These are phyloP conservation scores for Eristalinus aeneus DNA, from an alignment of 2,888 invertebrate genomes.

Conservation along the genomic window DNA sequence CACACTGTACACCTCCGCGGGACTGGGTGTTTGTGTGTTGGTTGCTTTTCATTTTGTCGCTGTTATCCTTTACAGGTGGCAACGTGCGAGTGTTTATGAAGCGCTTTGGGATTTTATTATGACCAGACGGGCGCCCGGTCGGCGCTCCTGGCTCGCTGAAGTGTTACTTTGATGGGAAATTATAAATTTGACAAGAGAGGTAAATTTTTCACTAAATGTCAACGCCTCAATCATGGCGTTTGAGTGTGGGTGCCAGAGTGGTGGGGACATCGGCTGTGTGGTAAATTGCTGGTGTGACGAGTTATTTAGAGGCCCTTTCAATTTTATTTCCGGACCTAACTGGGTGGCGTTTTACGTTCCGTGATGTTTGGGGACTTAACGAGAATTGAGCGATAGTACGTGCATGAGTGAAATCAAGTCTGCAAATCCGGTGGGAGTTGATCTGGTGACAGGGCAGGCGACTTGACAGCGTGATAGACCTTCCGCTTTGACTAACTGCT, in stretches of 20 bases:
- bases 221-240: constrained; percentile 3
- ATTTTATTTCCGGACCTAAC: not conserved
- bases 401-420: not conserved
- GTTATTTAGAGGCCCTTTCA: not conserved
- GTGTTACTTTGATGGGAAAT: constrained; percentile 34
- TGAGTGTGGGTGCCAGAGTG: not conserved
- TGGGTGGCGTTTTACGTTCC: not conserved
- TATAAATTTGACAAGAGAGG: constrained; percentile 42
- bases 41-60: constrained; percentile 33
- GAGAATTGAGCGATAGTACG: not conserved
- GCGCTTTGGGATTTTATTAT: constrained; percentile 27
- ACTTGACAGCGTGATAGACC: not conserved
- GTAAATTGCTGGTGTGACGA: not conserved
- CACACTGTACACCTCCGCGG: not conserved
- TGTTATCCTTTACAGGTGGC: constrained; percentile 58
- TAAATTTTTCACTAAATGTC: constrained; percentile 26
- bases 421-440: not conserved
- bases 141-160: constrained; percentile 7
- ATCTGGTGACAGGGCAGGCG: not conserved
- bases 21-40: not conserved
- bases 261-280: not conserved
- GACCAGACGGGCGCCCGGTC: constrained; percentile 9
- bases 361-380: not conserved
- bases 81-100: constrained; percentile 12
- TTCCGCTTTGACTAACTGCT: not conserved